These are phyloP conservation scores for Scolopax bukidnonensis DNA, from an alignment of 2,797 vertebrate species.

Conservation along the genomic window DNA sequence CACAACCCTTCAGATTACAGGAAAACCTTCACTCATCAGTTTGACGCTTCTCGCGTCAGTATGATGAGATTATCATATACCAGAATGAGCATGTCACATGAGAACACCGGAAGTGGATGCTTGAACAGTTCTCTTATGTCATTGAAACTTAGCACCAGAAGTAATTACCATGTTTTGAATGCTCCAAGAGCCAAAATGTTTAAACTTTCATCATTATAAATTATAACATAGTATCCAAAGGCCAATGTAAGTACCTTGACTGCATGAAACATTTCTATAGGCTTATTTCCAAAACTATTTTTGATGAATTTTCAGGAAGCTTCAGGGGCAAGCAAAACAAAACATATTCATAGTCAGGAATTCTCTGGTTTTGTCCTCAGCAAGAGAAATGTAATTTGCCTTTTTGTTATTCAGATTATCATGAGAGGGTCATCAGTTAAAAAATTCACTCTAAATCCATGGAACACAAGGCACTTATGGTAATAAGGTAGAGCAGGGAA, in stretches of 20 bases:
- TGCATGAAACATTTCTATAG: not conserved
- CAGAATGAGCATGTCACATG: not conserved
- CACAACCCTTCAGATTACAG: not conserved
- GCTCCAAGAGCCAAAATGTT: not conserved
- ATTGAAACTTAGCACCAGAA: not conserved
- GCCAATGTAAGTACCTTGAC: not conserved
- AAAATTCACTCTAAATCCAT: not conserved
- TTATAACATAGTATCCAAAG: not conserved
- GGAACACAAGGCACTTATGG: not conserved
- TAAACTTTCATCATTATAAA: not conserved
- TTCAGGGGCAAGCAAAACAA: not conserved
- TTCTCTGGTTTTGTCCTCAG: not conserved
- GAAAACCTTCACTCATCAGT: not conserved
- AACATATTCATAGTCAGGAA: not conserved
- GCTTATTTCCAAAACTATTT: not conserved
- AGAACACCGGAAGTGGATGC: not conserved
- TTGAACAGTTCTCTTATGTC: not conserved
- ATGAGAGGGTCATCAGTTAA: not conserved
- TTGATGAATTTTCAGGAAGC: not conserved
- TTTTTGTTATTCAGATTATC: not conserved
- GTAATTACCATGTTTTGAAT: not conserved
- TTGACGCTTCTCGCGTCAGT: not conserved
- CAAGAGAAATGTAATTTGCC: not conserved
- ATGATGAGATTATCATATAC: not conserved
- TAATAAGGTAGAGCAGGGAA: not conserved